A percentile compares a stretch with the other conserved stretches of the same genome.
Conservation (phyloP, 2,797 vertebrate species). For the Rhinoraja longicauda region DNA sequence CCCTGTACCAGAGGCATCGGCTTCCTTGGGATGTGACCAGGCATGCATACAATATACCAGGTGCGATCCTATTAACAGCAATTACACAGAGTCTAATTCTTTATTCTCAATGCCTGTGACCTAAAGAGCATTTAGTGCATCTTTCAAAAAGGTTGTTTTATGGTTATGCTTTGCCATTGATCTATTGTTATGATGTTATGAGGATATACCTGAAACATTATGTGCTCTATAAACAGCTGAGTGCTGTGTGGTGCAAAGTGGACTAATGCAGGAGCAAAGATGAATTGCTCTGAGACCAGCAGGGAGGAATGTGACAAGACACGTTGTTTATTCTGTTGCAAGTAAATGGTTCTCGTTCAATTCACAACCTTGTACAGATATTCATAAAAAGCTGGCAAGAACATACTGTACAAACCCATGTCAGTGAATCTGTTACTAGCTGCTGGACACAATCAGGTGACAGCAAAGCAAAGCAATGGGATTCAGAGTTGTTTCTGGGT, state of each 20-base stretch:
- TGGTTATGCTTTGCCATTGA: not conserved
- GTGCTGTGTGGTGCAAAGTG: conserved; percentile 23
- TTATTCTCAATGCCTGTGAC: not conserved
- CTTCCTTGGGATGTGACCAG: too few species aligned
- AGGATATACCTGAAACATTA: not conserved
- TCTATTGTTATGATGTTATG: not conserved
- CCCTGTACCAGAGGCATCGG: too few species aligned
- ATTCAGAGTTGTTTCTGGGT: conserved; percentile 97
- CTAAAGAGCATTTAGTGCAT: not conserved
- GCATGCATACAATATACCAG: too few species aligned
- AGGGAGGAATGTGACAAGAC: conserved; percentile 98
- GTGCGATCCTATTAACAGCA: too few species aligned
- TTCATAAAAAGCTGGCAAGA: conserved; percentile 92
- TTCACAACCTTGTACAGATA: conserved; percentile 97
- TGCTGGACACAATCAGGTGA: conserved; percentile 97
- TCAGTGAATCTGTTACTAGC: conserved; percentile 92
- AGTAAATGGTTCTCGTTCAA: conserved; percentile 98
- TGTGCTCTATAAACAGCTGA: not conserved
- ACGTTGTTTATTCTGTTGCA: conserved; percentile 91
- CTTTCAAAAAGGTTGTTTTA: not conserved
- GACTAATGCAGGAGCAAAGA: conserved; percentile 56
- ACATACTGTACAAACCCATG: conserved; percentile 98
- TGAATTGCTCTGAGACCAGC: conserved; percentile 93
- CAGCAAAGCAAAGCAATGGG: conserved; percentile 96
- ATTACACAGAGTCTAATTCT: too few species aligned